A percentile compares a stretch with the other conserved stretches of the same genome.
Conservation (phyloP, 2,797 vertebrate genomes). For the Hozukius guyotensis region DNA sequence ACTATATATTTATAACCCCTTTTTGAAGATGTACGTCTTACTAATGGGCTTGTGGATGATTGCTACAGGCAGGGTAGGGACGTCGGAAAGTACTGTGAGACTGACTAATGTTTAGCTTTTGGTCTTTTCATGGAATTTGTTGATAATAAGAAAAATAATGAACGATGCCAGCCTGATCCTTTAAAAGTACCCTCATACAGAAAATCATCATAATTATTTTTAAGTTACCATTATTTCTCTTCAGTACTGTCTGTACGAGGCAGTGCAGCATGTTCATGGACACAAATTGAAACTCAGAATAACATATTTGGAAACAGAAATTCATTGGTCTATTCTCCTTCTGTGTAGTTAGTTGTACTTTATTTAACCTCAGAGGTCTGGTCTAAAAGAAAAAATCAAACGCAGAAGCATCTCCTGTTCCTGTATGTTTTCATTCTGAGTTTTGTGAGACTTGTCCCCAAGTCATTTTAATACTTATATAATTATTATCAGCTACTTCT, state of each 20-base stretch:
- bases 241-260: background rate
- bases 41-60: background rate
- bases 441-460: background rate
- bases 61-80: background rate
- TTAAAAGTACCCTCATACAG: background rate
- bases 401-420: background rate
- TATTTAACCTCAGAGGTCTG: background rate
- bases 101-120: background rate
- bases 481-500: constrained; percentile 8
- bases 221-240: background rate
- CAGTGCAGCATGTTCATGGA: background rate
- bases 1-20: background rate
- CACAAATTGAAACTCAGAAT: background rate
- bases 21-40: background rate
- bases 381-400: background rate
- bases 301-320: background rate
- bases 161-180: accelerated
- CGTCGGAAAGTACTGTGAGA: background rate
- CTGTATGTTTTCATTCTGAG: background rate
- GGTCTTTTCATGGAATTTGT: background rate
- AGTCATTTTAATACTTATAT: background rate
- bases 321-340: background rate
- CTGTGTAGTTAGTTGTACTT: background rate
- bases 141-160: background rate
- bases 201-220: background rate